Conservation (phyloP, 2,888 invertebrate genomes). For the Xanthostigma xanthostigma region DNA sequence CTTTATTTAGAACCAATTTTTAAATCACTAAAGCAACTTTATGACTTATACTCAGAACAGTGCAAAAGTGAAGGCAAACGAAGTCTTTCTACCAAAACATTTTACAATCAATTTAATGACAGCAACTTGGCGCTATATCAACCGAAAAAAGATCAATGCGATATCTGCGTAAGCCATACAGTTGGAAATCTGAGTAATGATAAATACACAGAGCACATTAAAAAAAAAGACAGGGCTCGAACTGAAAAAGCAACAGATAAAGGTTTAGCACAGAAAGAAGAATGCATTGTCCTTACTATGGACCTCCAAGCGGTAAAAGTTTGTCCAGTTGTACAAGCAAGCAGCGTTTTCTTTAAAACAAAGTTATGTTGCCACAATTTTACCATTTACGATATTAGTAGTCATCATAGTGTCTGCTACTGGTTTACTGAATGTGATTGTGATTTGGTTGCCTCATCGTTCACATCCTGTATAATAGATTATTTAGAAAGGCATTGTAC, state of each 20-base stretch:
- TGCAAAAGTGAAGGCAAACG: too few relatives aligned
- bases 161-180: conserved; percentile 7
- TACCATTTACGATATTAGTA: conserved; percentile 10
- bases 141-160: conserved; percentile 10
- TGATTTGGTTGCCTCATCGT: conserved; percentile 12
- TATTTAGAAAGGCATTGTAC: conserved; percentile 11
- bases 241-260: conserved; percentile 3
- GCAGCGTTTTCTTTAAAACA: conserved; percentile 8
- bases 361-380: conserved; percentile 12
- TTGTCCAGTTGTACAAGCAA: conserved; percentile 3
- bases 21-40: too few relatives aligned
- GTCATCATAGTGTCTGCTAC: conserved; percentile 8
- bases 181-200: conserved; percentile 5
- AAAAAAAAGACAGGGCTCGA: conserved; percentile 6
- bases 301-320: conserved; percentile 10
- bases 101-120: too few relatives aligned
- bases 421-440: conserved; percentile 13
- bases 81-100: too few relatives aligned
- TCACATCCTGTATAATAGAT: conserved; percentile 13
- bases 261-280: not conserved
- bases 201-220: conserved; percentile 7
- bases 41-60: too few relatives aligned
- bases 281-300: conserved; percentile 8
- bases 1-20: too few relatives aligned
- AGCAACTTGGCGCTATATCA: too few relatives aligned